Percentiles rank a stretch among this genome's conserved stretches.
These are phyloP conservation scores for Globia sparganii DNA, from an alignment of 2,888 invertebrate genomes.

Conservation along the genomic window DNA sequence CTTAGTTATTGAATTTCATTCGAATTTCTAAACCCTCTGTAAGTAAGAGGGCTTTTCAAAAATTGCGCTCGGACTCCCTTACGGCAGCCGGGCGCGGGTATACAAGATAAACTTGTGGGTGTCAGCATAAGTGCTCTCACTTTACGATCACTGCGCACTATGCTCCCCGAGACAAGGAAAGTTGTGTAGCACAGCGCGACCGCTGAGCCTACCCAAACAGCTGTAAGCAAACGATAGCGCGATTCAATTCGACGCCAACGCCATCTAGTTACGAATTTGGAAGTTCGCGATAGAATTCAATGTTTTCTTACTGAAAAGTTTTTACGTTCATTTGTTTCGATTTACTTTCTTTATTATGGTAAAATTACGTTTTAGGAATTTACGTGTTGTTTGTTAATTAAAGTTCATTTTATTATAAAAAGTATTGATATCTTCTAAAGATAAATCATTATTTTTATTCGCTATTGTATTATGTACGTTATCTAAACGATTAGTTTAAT, in stretches of 20 bases:
- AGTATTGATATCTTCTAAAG: background rate
- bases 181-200: constrained; percentile 64
- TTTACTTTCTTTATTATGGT: constrained; percentile 5
- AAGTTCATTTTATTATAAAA: background rate
- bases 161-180: constrained; percentile 97
- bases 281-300: background rate
- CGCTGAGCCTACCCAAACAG: constrained; percentile 6
- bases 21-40: constrained; percentile 78
- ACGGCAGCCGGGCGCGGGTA: constrained; percentile 91
- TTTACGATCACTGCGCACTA: constrained; percentile 96
- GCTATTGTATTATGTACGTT: background rate
- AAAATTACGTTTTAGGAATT: background rate
- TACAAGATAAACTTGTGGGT: constrained; percentile 89
- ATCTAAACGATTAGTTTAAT: background rate
- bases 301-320: background rate
- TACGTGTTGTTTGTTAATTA: background rate
- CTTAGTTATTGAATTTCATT: background rate
- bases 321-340: background rate
- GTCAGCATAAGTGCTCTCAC: constrained; percentile 97
- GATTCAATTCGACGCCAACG: constrained; percentile 73
- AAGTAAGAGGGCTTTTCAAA: constrained; percentile 94
- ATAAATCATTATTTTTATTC: background rate
- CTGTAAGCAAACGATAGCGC: constrained; percentile 71
- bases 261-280: constrained; percentile 76
- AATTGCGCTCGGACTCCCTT: constrained; percentile 93